These are phyloP conservation scores for Panagrolaimus sp. DNA, from an alignment of 1,140 invertebrate genomes.

Conservation along the genomic window DNA sequence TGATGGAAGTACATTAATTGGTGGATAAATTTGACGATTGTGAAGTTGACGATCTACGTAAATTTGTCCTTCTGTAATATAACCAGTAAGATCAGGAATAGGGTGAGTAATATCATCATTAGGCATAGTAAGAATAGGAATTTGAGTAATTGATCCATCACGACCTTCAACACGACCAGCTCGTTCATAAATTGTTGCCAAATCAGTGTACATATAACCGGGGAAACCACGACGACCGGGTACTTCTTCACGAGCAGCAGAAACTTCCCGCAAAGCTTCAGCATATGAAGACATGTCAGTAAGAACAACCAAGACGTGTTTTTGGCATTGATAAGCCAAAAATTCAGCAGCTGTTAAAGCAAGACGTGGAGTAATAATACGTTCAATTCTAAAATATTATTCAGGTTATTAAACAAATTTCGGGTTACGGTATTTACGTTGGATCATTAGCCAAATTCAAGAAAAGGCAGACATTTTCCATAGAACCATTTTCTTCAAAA, in stretches of 20 bases:
- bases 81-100: conserved; percentile 96
- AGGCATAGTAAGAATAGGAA: conserved; percentile 97
- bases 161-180: conserved; percentile 91
- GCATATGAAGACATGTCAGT: conserved; percentile 99
- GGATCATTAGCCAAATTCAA: conserved; percentile 96
- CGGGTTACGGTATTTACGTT: conserved; percentile 63
- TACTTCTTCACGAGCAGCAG: conserved; percentile 91
- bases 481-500: conserved; percentile 85
- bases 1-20: conserved; percentile 94
- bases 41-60: conserved; percentile 95
- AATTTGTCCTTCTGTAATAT: conserved; percentile 97
- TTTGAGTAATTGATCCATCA: conserved; percentile 95
- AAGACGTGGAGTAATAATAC: conserved; percentile 93
- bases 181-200: conserved; percentile 95
- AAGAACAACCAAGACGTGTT: conserved; percentile 92
- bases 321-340: conserved; percentile 93
- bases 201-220: conserved; percentile 98
- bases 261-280: conserved; percentile 81
- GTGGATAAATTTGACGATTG: conserved; percentile 95
- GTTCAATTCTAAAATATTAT: conserved; percentile 69
- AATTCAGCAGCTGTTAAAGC: conserved; percentile 93
- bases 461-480: conserved; percentile 98
- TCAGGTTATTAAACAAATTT: background rate
- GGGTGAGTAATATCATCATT: conserved; percentile 99
- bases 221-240: conserved; percentile 87